Evolutionary conservation across 2,888 invertebrate genomes (phyloP).

Genomic region (Uropetala carovei): DNA sequence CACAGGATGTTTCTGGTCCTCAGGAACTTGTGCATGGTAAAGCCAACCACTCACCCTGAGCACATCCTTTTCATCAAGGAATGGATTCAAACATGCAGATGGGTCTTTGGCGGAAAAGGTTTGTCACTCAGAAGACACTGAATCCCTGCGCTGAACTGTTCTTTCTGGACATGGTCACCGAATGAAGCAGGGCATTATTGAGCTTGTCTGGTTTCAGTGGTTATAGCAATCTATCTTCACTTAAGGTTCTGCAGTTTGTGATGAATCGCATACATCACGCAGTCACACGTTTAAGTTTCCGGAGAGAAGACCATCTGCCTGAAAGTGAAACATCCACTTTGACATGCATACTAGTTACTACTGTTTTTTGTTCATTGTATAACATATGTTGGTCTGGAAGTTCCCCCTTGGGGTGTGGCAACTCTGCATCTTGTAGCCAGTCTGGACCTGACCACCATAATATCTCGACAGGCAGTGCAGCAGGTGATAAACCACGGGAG

Average conservation of each 20-base stretch:
- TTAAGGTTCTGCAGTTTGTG: too few relatives aligned
- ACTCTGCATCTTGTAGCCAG: not conserved
- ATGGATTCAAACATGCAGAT: not conserved
- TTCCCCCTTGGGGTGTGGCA: too few relatives aligned
- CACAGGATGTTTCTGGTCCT: not conserved
- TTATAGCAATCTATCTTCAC: too few relatives aligned
- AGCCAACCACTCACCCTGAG: not conserved
- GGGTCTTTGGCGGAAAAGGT: not conserved
- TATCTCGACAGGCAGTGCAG: not conserved
- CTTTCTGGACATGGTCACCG: not conserved
- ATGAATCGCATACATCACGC: too few relatives aligned
- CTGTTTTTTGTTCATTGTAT: not conserved
- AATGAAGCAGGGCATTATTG: too few relatives aligned
- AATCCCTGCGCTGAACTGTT: not conserved
- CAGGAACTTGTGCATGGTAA: not conserved
- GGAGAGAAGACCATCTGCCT: too few relatives aligned
- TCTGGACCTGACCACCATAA: too few relatives aligned
- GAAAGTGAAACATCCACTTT: too few relatives aligned
- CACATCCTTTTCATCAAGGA: not conserved
- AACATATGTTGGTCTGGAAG: not conserved
- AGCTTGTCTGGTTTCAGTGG: too few relatives aligned
- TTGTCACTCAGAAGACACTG: not conserved
- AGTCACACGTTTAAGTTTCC: too few relatives aligned
- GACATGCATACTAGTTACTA: not conserved
- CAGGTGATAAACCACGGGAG: constrained; percentile 66